Percentiles rank a stretch among this genome's conserved stretches.
Evolutionary conservation across 2,888 invertebrate genomes (phyloP).

Genomic region (Stenchaetothrips biformis): DNA sequence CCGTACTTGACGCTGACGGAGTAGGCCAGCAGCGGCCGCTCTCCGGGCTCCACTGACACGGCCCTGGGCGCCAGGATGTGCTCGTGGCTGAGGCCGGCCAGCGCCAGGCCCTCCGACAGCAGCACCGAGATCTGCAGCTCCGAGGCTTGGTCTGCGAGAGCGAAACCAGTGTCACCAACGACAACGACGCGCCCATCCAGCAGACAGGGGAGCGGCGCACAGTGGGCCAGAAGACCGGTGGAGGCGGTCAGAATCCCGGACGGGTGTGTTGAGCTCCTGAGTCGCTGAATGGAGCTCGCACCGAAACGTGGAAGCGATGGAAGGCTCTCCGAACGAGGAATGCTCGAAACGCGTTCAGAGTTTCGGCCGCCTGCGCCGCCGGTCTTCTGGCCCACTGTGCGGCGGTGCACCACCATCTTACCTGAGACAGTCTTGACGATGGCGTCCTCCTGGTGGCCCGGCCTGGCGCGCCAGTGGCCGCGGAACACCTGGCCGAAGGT

Average conservation of each 20-base stretch:
- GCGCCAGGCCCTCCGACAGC: conserved; percentile 68
- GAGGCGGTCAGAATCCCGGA: not conserved
- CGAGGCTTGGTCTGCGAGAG: conserved; percentile 60
- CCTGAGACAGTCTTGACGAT: conserved; percentile 82
- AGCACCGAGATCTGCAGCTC: conserved; percentile 66
- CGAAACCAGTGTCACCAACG: conserved; percentile 46
- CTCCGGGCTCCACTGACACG: conserved; percentile 55
- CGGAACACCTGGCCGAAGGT: conserved; percentile 82
- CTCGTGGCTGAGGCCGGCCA: conserved; percentile 64
- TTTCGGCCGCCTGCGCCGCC: not conserved
- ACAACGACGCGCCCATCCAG: not conserved
- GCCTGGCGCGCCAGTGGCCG: conserved; percentile 56
- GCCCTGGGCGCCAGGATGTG: conserved; percentile 68
- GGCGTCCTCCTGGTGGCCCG: conserved; percentile 62
- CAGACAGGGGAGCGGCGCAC: not conserved
- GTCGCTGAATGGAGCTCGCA: conserved; percentile 2
- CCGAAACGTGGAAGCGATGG: not conserved
- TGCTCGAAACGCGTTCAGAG: not conserved
- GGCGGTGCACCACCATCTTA: conserved; percentile 49
- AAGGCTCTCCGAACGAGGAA: not conserved
- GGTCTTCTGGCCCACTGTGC: conserved; percentile 27
- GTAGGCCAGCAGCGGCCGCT: conserved; percentile 64
- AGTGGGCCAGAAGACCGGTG: not conserved
- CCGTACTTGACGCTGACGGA: conserved; percentile 60
- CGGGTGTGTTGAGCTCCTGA: conserved; percentile 8